phyloP scores from a whole-genome alignment of 2,888 invertebrate genomes.

The Spilarctia lutea region DNA sequence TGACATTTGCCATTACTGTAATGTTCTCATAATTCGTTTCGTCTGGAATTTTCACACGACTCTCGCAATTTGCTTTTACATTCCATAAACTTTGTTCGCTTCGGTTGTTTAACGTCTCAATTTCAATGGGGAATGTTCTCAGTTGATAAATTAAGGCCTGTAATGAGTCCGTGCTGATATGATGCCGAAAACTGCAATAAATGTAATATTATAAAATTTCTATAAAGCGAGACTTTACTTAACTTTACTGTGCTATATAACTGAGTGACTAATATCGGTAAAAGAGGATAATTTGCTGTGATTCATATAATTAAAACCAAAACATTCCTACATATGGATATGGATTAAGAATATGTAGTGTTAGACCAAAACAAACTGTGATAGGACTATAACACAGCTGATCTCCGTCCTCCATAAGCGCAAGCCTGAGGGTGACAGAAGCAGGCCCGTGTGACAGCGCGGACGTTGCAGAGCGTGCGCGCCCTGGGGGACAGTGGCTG shows the following conservation, averaged over 20 bases:
- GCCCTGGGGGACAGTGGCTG: too few relatives aligned
- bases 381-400: too few relatives aligned
- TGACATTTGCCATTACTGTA: constrained; percentile 13
- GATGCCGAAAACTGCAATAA: not conserved
- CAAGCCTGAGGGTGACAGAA: too few relatives aligned
- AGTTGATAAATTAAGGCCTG: constrained; percentile 8
- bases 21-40: constrained; percentile 12
- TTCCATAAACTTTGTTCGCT: constrained; percentile 20
- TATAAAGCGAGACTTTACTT: not conserved
- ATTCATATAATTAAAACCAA: not conserved
- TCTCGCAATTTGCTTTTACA: constrained; percentile 14
- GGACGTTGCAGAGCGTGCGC: too few relatives aligned
- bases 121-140: constrained; percentile 18
- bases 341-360: too few relatives aligned
- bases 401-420: too few relatives aligned
- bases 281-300: not conserved
- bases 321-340: not conserved
- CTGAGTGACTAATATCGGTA: not conserved
- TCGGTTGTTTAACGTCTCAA: constrained; percentile 19
- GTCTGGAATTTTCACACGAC: constrained; percentile 14
- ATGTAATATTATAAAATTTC: not conserved
- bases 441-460: too few relatives aligned
- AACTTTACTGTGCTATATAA: not conserved
- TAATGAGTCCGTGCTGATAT: not conserved
- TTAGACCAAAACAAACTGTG: too few relatives aligned